Evolutionary conservation across 2,888 invertebrate genomes (phyloP).

Genomic region (Drosophila infuscata): DNA sequence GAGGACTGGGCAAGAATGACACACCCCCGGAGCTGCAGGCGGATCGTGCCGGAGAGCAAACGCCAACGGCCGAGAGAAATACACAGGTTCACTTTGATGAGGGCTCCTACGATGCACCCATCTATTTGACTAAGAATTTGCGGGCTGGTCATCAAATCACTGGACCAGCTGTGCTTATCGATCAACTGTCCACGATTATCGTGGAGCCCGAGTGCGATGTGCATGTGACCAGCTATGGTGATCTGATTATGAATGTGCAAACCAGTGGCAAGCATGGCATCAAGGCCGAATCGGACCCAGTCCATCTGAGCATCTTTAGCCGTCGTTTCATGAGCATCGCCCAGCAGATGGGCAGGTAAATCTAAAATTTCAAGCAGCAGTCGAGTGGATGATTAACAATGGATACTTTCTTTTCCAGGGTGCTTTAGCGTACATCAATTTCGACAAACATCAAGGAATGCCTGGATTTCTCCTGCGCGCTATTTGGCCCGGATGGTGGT

Average conservation of each 20-base stretch:
- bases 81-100: constrained; percentile 90
- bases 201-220: constrained; percentile 96
- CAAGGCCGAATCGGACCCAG: constrained; percentile 91
- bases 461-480: constrained; percentile 98
- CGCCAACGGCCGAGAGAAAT: constrained; percentile 84
- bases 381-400: not conserved
- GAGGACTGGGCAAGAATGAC: constrained; percentile 91
- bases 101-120: constrained; percentile 89
- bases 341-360: constrained; percentile 96
- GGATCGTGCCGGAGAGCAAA: constrained; percentile 75
- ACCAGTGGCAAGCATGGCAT: constrained; percentile 88
- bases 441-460: constrained; percentile 99
- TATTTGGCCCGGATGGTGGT: constrained; percentile 98
- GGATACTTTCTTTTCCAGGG: constrained; percentile 86
- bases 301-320: constrained; percentile 98
- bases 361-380: not conserved
- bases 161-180: constrained; percentile 98
- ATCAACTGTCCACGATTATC: constrained; percentile 95
- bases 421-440: constrained; percentile 97
- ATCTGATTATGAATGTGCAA: constrained; percentile 88
- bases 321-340: constrained; percentile 99
- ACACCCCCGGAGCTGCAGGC: constrained; percentile 86
- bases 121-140: constrained; percentile 91
- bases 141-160: constrained; percentile 89
- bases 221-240: constrained; percentile 91